Evolutionary conservation across 2,797 vertebrate genomes (phyloP).

Genomic region (Melanotaenia parkinsoni): DNA sequence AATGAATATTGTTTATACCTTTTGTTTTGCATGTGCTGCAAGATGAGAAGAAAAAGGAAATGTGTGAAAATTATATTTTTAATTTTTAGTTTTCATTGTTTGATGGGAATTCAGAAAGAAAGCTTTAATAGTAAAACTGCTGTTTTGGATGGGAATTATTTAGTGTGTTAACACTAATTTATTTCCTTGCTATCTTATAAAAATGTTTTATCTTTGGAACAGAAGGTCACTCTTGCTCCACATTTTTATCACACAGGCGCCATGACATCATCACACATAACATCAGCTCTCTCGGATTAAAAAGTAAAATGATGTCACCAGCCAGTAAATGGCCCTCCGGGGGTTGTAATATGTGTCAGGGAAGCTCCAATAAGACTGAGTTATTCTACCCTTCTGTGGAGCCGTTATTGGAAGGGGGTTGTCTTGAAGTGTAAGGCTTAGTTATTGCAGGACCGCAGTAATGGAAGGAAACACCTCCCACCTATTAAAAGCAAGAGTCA

Average conservation of each 20-base stretch:
- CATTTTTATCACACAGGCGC: conserved; percentile 34
- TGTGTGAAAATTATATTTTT: conserved; percentile 7
- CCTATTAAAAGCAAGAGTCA: conserved; percentile 25
- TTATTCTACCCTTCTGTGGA: conserved; percentile 64
- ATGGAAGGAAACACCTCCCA: conserved; percentile 22
- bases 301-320: conserved; percentile 76
- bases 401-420: conserved; percentile 42
- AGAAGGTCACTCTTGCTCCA: conserved; percentile 22
- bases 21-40: conserved; percentile 9
- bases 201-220: conserved; percentile 27
- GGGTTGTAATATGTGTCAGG: conserved; percentile 68
- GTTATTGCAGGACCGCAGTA: conserved; percentile 36
- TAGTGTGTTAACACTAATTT: conserved; percentile 12
- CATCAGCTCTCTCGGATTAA: conserved; percentile 55
- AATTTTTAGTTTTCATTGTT: background rate
- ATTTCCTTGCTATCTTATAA: conserved; percentile 27
- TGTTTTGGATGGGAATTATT: conserved; percentile 4
- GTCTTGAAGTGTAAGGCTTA: conserved; percentile 33
- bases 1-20: background rate
- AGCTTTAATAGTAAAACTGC: background rate
- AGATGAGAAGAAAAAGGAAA: background rate
- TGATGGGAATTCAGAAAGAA: conserved; percentile 26
- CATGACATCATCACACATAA: conserved; percentile 71
- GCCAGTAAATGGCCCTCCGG: conserved; percentile 56
- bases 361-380: conserved; percentile 70